Conservation (phyloP, 1,140 invertebrate genomes). For the Apis florea region DNA sequence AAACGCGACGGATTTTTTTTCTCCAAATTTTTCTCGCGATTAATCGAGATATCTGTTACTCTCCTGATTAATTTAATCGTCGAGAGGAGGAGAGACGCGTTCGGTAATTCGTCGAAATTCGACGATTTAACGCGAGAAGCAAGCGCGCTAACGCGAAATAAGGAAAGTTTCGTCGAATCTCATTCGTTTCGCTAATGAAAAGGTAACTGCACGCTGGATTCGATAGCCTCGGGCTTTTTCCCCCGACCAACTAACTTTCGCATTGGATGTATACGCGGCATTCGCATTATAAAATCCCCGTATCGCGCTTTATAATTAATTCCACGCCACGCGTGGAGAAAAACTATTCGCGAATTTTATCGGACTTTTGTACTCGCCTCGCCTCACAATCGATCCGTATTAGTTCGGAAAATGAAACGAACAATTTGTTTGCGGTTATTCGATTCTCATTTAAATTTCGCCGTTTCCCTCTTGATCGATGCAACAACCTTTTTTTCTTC, state of each 20-base stretch:
- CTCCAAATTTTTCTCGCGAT: conserved; percentile 60
- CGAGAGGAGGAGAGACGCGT: neutral
- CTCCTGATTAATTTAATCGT: conserved; percentile 61
- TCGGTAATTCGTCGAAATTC: neutral
- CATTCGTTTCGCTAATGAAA: conserved; percentile 44
- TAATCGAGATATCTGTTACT: conserved; percentile 52
- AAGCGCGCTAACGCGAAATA: conserved; percentile 25
- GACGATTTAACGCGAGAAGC: conserved; percentile 17
- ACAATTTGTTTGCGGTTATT: conserved; percentile 13
- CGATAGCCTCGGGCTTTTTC: conserved; percentile 27
- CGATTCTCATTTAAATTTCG: neutral
- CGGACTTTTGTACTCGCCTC: neutral
- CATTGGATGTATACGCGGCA: conserved; percentile 5
- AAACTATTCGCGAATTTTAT: neutral
- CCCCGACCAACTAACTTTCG: conserved; percentile 33
- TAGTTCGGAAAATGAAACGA: conserved; percentile 10
- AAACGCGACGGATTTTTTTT: conserved; percentile 41
- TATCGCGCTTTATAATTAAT: conserved; percentile 20
- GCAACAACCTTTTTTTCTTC: neutral
- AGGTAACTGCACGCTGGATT: conserved; percentile 36
- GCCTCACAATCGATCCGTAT: neutral
- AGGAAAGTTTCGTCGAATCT: conserved; percentile 42
- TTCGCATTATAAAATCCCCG: conserved; percentile 36
- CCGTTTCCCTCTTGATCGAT: too few relatives aligned
- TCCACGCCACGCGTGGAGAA: neutral